Evolutionary conservation across 2,113 vertebrate genomes (phyloP).

Genomic region (Otolemur garnettii): DNA sequence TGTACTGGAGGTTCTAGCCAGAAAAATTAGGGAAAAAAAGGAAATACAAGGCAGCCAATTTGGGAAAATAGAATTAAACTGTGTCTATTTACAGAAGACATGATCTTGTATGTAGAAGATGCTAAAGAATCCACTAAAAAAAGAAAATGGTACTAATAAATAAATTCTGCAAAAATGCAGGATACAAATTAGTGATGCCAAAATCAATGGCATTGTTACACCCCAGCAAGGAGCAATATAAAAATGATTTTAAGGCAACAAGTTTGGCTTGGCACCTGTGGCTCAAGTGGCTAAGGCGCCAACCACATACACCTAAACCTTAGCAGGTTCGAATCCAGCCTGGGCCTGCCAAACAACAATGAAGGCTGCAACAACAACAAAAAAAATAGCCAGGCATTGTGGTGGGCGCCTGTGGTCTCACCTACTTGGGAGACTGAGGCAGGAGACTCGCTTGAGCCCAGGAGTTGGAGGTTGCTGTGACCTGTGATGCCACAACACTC

Average conservation of each 20-base stretch:
- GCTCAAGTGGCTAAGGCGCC: too few relatives aligned
- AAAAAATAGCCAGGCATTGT: too few relatives aligned
- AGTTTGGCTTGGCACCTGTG: too few relatives aligned
- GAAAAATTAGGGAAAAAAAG: not conserved
- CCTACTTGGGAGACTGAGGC: too few relatives aligned
- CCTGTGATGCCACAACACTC: too few relatives aligned
- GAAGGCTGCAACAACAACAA: too few relatives aligned
- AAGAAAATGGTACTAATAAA: not conserved
- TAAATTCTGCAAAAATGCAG: not conserved
- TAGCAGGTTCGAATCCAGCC: too few relatives aligned
- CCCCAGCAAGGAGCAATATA: not conserved
- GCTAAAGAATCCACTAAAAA: not conserved
- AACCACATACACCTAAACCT: too few relatives aligned
- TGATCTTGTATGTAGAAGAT: not conserved
- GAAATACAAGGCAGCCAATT: not conserved
- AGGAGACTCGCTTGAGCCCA: too few relatives aligned
- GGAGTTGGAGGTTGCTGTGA: too few relatives aligned
- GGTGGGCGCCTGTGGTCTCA: too few relatives aligned
- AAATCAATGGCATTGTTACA: not conserved
- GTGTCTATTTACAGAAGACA: not conserved
- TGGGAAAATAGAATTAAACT: not conserved
- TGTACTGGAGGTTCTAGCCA: not conserved
- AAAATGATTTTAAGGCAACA: slow-evolving; percentile 6
- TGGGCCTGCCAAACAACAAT: too few relatives aligned
- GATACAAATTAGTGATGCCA: not conserved